phyloP scores from a whole-genome alignment of 2,113 vertebrate species.

The Benitochromis conjunctus region DNA sequence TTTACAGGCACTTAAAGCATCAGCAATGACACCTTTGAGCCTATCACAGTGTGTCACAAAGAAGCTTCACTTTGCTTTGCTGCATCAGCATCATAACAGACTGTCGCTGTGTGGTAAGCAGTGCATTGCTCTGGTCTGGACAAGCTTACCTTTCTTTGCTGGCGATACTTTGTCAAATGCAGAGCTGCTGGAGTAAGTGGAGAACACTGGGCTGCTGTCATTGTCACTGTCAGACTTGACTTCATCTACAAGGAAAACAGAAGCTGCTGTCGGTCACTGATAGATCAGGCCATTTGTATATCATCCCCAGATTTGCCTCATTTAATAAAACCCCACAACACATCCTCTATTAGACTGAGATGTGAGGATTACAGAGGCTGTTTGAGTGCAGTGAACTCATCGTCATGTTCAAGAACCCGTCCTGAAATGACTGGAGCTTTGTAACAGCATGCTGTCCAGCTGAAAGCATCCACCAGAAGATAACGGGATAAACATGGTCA shows the following conservation, averaged over 20 bases:
- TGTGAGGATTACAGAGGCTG: accelerated
- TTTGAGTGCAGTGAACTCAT: background rate
- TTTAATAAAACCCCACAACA: background rate
- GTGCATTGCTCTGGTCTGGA: slow-evolving; percentile 25
- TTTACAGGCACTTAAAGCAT: background rate
- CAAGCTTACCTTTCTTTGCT: slow-evolving; percentile 83
- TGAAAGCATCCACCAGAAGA: background rate
- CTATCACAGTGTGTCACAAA: background rate
- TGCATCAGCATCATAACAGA: background rate
- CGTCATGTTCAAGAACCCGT: too few relatives aligned
- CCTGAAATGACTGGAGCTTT: background rate
- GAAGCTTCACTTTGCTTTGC: background rate
- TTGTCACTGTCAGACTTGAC: slow-evolving; percentile 90
- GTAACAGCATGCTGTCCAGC: background rate
- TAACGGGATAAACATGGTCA: background rate
- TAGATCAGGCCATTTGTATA: accelerated
- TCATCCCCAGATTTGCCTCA: background rate
- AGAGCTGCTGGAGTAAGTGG: slow-evolving; percentile 84
- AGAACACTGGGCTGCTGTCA: slow-evolving; percentile 80
- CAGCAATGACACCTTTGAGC: background rate
- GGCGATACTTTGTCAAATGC: slow-evolving; percentile 80
- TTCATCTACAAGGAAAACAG: slow-evolving; percentile 72
- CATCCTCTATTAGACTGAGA: background rate
- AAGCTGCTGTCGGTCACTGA: background rate
- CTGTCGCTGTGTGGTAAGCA: background rate